These are phyloP conservation scores for Lapara coniferarum DNA, from an alignment of 2,888 invertebrate genomes.

Conservation along the genomic window DNA sequence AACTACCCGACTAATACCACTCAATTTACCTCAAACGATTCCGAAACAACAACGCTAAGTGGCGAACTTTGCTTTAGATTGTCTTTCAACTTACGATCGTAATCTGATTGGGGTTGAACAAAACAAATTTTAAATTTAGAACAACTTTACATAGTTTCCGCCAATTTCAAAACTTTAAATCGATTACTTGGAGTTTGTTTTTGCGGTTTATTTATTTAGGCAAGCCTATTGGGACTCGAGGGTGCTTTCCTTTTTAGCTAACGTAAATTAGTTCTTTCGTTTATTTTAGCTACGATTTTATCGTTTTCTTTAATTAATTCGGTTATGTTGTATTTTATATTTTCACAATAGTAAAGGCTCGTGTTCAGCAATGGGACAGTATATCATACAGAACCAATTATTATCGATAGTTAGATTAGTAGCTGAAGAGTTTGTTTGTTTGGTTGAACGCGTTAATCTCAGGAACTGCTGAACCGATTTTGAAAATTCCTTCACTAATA, in stretches of 20 bases:
- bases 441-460: too few relatives aligned
- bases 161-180: slow-evolving; percentile 25
- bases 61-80: slow-evolving; percentile 24
- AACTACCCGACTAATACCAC: neutral
- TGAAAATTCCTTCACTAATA: too few relatives aligned
- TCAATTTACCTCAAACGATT: slow-evolving; percentile 7
- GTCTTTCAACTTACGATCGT: slow-evolving; percentile 26
- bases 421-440: too few relatives aligned
- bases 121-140: slow-evolving; percentile 29
- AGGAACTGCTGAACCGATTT: too few relatives aligned
- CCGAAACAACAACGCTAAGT: slow-evolving; percentile 8
- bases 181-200: slow-evolving; percentile 26
- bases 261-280: neutral
- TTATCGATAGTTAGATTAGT: too few relatives aligned
- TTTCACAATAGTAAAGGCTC: too few relatives aligned
- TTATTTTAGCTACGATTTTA: neutral
- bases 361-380: too few relatives aligned
- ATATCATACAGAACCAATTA: too few relatives aligned
- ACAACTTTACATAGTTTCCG: slow-evolving; percentile 23
- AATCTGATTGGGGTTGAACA: slow-evolving; percentile 19
- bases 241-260: neutral
- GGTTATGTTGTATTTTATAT: too few relatives aligned
- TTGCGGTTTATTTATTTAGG: slow-evolving; percentile 3
- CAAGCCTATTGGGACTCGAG: neutral
- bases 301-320: too few relatives aligned